Evolutionary conservation across 2,797 vertebrate genomes (phyloP).

Genomic region (Cheirogaleus major): DNA sequence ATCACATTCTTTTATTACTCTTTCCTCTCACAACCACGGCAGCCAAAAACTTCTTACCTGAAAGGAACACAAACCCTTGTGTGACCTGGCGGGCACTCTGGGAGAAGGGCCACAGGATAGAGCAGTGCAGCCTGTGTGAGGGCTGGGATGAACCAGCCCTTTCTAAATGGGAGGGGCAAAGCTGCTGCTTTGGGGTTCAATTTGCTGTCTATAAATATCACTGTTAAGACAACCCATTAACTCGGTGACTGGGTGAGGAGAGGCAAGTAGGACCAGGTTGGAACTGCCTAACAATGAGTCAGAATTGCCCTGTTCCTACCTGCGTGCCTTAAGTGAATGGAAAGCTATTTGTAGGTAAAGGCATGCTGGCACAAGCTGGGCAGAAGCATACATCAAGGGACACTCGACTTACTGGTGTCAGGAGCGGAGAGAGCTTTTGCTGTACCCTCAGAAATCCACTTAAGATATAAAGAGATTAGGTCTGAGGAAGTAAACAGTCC

Average conservation of each 20-base stretch:
- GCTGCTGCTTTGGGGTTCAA: neutral
- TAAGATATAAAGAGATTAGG: neutral
- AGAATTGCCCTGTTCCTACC: constrained; percentile 47
- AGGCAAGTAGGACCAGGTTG: constrained; percentile 17
- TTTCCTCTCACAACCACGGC: neutral
- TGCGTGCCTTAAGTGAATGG: neutral
- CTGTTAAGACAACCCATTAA: constrained; percentile 27
- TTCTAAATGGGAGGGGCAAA: neutral
- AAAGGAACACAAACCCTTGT: neutral
- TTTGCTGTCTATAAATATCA: constrained; percentile 53
- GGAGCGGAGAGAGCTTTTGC: neutral
- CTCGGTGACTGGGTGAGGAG: constrained; percentile 35
- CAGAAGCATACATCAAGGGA: neutral
- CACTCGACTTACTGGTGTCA: constrained; percentile 27
- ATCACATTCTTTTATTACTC: neutral
- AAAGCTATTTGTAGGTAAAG: neutral
- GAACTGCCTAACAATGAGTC: constrained; percentile 48
- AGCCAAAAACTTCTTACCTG: neutral
- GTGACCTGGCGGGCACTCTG: neutral
- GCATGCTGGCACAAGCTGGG: constrained; percentile 43
- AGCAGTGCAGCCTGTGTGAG: neutral
- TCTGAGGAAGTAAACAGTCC: neutral
- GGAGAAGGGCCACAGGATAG: neutral
- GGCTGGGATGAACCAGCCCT: neutral
- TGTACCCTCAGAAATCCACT: constrained; percentile 8